Evolutionary conservation across 1,140 invertebrate species (phyloP), one percentile per base, ranked within the genome.

Genomic region (Dendroctonus ponderosae): DNA sequence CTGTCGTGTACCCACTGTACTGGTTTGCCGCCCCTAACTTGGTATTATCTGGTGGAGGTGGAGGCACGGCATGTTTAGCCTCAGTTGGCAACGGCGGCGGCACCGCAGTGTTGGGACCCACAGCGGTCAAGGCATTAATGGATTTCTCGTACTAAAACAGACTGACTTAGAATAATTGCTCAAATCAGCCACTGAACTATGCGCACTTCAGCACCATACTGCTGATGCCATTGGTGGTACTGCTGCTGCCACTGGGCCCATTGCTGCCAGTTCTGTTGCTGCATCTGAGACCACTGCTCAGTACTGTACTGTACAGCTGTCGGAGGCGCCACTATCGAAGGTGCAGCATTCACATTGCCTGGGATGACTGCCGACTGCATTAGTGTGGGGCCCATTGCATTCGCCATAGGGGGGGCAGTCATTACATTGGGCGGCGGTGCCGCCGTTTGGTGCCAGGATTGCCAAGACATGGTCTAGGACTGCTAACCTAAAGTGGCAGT

Each of bases 231-330:
- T 72, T 91, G 90, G 48, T 89, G 86, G 76, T 91, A 92, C 72
- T 92, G 90, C 72, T 91, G 89, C 74, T 92, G 89, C 88, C 90
- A 92, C 68, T 89, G 88, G 41, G 88, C 84, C 91, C 91, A 92
- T 72, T 92, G 89, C 58, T 89, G 84, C 90, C 90, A 92, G 73
- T 91, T 89, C 75, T 91, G 89, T 69, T 89, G 87, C 75, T 91
- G 89, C 62, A 85, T 71, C 66, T 78, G 76, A 9, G 74, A 71
- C 74, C 89, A 90, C 76, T 90, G 88, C 59, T 90, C 88, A 7
- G 86, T 71, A 8, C 86, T 86, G 68, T 88, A 90, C 9, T 85
- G 84, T 58, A 82, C 83, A 63, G 53, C 43, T 40, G 61, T 54
- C 8, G 68, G 43, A 8, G 48, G 46, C 9, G 62, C 48, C 8